These are phyloP conservation scores for Trachops cirrhosus DNA, from an alignment of 2,797 vertebrate species.

Conservation along the genomic window DNA sequence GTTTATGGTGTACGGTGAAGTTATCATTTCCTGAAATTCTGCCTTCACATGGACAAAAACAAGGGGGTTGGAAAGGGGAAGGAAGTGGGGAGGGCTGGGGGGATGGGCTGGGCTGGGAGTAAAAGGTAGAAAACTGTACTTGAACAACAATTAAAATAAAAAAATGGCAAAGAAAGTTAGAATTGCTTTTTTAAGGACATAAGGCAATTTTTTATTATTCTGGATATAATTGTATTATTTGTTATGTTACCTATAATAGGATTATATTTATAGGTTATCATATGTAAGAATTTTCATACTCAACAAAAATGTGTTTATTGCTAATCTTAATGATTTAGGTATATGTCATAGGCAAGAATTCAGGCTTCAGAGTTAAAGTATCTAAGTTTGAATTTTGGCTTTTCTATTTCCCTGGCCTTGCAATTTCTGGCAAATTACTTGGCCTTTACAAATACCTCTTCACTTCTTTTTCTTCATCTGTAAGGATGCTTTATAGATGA, in stretches of 20 bases:
- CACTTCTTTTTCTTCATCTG: not conserved
- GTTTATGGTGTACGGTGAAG: not conserved
- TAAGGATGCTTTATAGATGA: not conserved
- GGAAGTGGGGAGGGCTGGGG: too few relatives aligned
- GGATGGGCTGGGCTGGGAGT: too few relatives aligned
- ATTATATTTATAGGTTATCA: not conserved
- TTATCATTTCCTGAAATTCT: not conserved
- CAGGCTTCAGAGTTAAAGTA: not conserved
- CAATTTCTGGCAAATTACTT: not conserved
- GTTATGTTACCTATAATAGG: not conserved
- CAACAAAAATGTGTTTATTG: not conserved
- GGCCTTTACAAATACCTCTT: not conserved
- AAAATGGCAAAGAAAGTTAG: not conserved
- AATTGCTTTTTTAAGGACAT: not conserved
- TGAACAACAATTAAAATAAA: too few relatives aligned
- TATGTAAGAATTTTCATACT: not conserved
- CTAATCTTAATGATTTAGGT: not conserved
- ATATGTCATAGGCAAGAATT: not conserved
- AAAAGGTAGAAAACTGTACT: too few relatives aligned
- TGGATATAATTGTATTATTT: not conserved
- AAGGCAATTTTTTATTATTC: not conserved
- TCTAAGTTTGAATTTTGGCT: not conserved
- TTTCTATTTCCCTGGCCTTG: not conserved
- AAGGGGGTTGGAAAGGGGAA: too few relatives aligned
- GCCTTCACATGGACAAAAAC: not conserved